Base-by-base conservation (phyloP, 2,797 vertebrate species). In the Tenualosa thibaudeaui region DNA sequence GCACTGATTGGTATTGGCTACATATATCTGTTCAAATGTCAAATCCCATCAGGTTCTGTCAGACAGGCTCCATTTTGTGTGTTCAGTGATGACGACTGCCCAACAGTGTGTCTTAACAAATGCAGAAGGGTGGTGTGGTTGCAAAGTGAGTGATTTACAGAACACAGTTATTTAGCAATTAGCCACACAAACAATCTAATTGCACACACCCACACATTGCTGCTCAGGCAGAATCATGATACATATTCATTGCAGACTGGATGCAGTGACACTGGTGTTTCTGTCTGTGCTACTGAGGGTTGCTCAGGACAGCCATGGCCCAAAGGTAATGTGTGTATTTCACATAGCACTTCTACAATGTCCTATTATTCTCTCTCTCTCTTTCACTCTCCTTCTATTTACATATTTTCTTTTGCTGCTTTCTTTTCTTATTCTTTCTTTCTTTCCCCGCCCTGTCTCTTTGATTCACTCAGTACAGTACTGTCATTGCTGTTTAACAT, bases 31-130 rank as follows among this genome's bases (percentile, higher is more conserved):
- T 40, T 19, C 37, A 62, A 26, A 85, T 82, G 86, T 85, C 81
- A 81, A 49, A 82, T 31, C 53, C 40, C 84, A 82, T 85, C 81
- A 85, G 7, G 3, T 82, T 54, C 53, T 83, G 54, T 81, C 82
- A 81, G 49, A 51, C 82, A 81, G 26, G 68, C 83, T 37, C 17
- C 46, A 26, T 12, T 65, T 12, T 65, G 62, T 26, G 54, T 56
- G 54, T 22, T 15, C 65, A 71, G 26, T 31, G 6, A 37, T 71
- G 31, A 17, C 71, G 10, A 51, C 50, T 51, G 71, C 40, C 7
- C 71, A 43, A 40, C 6, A 78, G 40, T 8, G 71, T 8, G 12
- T 19, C 68, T 19, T 7, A 78, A 43, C 37, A 75, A 75, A 78
- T 46, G 71, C 71, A 43, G 40, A 40, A 78, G 71, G 2, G 71